phyloP scores from a whole-genome alignment of 64 coral and sea anemone species.

The Hydrozoanthus tunicans region DNA sequence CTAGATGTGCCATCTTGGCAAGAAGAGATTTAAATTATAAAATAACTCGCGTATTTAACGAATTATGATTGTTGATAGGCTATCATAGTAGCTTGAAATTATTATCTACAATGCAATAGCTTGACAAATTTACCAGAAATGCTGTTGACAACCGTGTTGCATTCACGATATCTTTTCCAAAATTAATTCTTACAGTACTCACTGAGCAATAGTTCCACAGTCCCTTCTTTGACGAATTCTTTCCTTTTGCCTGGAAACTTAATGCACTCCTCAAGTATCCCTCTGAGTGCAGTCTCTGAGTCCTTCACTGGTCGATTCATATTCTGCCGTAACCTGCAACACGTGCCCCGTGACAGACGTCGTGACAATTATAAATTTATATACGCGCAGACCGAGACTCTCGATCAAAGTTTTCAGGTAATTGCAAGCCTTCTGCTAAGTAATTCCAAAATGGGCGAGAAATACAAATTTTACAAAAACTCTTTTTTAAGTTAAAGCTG shows the following conservation, averaged over 20 bases:
- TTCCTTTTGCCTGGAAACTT: slow-evolving; percentile 34
- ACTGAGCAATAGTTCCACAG: slow-evolving; percentile 33
- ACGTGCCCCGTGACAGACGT: background rate
- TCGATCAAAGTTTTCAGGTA: no score
- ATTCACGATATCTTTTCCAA: no score
- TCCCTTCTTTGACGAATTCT: slow-evolving; percentile 29
- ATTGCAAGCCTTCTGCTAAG: no score
- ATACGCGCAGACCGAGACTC: background rate
- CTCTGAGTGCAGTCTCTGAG: slow-evolving; percentile 6
- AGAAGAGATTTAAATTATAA: no score
- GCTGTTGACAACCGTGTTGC: no score
- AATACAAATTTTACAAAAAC: background rate
- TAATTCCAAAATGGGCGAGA: no score
- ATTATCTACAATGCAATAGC: no score
- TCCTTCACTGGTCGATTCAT: background rate
- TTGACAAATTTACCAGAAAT: no score
- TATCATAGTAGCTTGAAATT: no score
- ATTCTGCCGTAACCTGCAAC: background rate
- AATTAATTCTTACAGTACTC: background rate
- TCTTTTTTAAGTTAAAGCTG: background rate
- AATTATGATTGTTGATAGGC: no score
- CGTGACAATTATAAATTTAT: background rate
- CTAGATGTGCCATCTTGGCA: no score
- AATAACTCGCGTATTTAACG: no score
- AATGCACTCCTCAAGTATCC: slow-evolving; percentile 23